Conservation (phyloP, 2,113 vertebrate species). For the Charina bottae region DNA sequence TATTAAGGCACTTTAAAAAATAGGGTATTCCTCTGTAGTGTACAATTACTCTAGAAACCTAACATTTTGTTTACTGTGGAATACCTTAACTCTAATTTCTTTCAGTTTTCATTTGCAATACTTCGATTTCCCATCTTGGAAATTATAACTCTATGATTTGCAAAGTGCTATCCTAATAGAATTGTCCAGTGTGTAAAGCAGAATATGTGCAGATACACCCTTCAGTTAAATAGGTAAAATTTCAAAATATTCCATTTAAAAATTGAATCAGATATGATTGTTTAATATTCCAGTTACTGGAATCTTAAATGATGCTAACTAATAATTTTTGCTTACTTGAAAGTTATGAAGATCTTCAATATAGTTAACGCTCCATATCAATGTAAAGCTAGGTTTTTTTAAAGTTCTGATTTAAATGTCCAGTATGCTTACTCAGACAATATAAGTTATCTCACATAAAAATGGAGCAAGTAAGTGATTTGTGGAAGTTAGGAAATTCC, state of each 20-base stretch:
- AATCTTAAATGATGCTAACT: not conserved
- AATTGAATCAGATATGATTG: not conserved
- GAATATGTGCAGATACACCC: constrained; percentile 29
- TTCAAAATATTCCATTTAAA: constrained; percentile 28
- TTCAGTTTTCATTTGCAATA: not conserved
- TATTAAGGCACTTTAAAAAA: not conserved
- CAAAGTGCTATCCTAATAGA: constrained; percentile 46
- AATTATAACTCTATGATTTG: not conserved
- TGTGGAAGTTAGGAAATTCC: not conserved
- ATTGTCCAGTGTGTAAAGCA: constrained; percentile 44
- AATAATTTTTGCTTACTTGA: not conserved
- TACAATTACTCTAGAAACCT: not conserved
- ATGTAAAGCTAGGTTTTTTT: not conserved
- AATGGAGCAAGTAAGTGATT: not conserved
- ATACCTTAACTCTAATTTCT: not conserved
- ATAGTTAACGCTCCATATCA: not conserved
- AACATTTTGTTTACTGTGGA: not conserved
- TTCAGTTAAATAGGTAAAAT: constrained; percentile 13
- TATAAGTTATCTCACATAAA: not conserved
- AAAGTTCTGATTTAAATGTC: not conserved
- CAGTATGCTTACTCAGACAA: not conserved
- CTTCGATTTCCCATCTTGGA: not conserved
- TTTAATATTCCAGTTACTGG: not conserved
- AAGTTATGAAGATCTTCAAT: not conserved
- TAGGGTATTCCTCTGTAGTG: not conserved